Evolutionary conservation across 2,888 invertebrate species (phyloP).

Genomic region (Eilema caniola): DNA sequence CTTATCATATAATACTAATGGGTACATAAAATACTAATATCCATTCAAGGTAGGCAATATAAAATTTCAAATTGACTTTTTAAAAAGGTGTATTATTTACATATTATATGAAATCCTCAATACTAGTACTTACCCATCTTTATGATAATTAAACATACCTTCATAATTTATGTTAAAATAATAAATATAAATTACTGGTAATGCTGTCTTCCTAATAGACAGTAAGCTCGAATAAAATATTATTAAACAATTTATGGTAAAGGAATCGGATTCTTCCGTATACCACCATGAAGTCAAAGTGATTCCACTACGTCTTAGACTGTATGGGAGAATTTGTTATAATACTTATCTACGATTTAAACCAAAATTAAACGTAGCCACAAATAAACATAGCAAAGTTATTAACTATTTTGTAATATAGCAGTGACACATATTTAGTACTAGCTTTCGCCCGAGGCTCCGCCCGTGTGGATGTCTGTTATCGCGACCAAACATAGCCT

Average conservation of each 20-base stretch:
- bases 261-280: not conserved
- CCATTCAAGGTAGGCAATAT: not conserved
- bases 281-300: not conserved
- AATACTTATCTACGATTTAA: too few relatives aligned
- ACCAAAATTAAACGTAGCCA: too few relatives aligned
- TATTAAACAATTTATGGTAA: not conserved
- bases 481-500: too few relatives aligned
- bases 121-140: not conserved
- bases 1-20: not conserved
- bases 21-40: slow-evolving; percentile 1
- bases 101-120: not conserved
- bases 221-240: not conserved
- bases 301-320: not conserved
- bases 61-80: not conserved
- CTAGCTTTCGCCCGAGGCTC: too few relatives aligned
- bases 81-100: not conserved
- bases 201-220: not conserved
- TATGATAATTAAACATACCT: not conserved
- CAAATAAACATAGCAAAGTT: too few relatives aligned
- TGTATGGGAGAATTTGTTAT: too few relatives aligned
- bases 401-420: too few relatives aligned
- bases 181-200: not conserved
- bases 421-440: too few relatives aligned
- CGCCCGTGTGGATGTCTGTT: too few relatives aligned
- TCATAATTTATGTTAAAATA: slow-evolving; percentile 1